Percentiles rank a stretch among this genome's conserved stretches.
Evolutionary conservation across 92 coral and sea anemone genomes (phyloP).

Genomic region (Zoanthus sansibaricus): DNA sequence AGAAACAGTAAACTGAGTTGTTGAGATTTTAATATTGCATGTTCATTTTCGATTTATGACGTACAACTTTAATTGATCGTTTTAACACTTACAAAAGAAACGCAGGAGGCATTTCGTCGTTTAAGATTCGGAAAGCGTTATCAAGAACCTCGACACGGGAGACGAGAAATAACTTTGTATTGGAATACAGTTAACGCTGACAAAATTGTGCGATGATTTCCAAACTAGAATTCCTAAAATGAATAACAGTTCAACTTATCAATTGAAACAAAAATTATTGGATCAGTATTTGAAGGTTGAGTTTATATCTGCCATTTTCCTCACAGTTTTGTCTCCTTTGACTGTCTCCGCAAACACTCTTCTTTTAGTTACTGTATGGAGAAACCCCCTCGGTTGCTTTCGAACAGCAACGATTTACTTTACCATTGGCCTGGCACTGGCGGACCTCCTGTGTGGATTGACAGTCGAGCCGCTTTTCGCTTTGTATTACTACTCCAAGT

Average conservation of each 20-base stretch:
- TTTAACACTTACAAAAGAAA: too few species aligned
- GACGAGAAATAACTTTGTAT: background rate
- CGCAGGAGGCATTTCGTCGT: too few species aligned
- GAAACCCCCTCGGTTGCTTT: slow-evolving; percentile 78
- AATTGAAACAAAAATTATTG: background rate
- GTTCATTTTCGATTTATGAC: too few species aligned
- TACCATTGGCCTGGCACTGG: slow-evolving; percentile 76
- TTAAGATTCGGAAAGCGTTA: too few species aligned
- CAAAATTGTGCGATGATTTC: background rate
- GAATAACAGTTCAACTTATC: background rate
- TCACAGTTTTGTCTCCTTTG: slow-evolving; percentile 74
- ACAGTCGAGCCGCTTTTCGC: slow-evolving; percentile 84
- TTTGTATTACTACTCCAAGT: slow-evolving; percentile 63
- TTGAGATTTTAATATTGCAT: too few species aligned
- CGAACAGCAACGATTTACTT: slow-evolving; percentile 84
- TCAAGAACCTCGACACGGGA: background rate
- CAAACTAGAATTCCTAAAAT: background rate
- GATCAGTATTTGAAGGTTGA: slow-evolving; percentile 63
- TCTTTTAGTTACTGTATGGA: slow-evolving; percentile 72
- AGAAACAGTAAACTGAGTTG: too few species aligned
- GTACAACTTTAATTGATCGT: too few species aligned
- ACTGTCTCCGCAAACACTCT: slow-evolving; percentile 79
- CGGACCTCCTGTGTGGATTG: slow-evolving; percentile 76
- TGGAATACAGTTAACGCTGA: too few species aligned
- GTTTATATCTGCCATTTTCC: slow-evolving; percentile 68